Evolutionary conservation across 2,888 invertebrate species (phyloP).

Genomic region (Monopis laevigella): DNA sequence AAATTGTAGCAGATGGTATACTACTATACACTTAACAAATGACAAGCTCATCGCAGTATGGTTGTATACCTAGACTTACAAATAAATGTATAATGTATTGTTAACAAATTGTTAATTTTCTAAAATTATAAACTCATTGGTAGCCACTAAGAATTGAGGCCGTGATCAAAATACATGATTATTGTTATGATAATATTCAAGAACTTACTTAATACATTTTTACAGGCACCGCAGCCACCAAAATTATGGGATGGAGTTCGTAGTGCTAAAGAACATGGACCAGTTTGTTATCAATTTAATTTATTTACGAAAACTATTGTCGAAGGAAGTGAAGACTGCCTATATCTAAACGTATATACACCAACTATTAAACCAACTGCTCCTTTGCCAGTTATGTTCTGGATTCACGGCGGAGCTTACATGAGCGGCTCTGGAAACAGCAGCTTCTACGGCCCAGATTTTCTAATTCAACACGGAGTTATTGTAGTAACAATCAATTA

Average conservation of each 20-base stretch:
- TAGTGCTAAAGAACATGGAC: slow-evolving; percentile 36
- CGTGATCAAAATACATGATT: slow-evolving; percentile 16
- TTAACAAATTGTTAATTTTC: too few species aligned
- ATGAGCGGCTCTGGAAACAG: slow-evolving; percentile 35
- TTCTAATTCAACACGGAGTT: slow-evolving; percentile 37
- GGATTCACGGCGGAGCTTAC: slow-evolving; percentile 49
- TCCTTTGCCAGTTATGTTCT: slow-evolving; percentile 42
- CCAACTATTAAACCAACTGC: slow-evolving; percentile 29
- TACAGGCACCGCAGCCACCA: slow-evolving; percentile 39
- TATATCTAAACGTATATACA: slow-evolving; percentile 49
- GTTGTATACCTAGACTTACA: too few species aligned
- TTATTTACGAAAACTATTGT: slow-evolving; percentile 18
- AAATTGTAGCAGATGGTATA: too few species aligned
- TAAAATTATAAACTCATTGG: too few species aligned
- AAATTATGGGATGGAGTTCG: slow-evolving; percentile 41
- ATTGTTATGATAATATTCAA: neutral
- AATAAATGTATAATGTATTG: too few species aligned
- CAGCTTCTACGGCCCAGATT: slow-evolving; percentile 40
- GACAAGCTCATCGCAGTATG: too few species aligned
- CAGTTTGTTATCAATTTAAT: slow-evolving; percentile 32
- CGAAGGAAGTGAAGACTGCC: slow-evolving; percentile 42
- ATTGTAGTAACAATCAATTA: slow-evolving; percentile 48
- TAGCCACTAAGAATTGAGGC: neutral
- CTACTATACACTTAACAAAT: too few species aligned
- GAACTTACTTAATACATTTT: neutral